Base-by-base conservation (phyloP, 2,113 vertebrate genomes). In the Chaetops frenatus region DNA sequence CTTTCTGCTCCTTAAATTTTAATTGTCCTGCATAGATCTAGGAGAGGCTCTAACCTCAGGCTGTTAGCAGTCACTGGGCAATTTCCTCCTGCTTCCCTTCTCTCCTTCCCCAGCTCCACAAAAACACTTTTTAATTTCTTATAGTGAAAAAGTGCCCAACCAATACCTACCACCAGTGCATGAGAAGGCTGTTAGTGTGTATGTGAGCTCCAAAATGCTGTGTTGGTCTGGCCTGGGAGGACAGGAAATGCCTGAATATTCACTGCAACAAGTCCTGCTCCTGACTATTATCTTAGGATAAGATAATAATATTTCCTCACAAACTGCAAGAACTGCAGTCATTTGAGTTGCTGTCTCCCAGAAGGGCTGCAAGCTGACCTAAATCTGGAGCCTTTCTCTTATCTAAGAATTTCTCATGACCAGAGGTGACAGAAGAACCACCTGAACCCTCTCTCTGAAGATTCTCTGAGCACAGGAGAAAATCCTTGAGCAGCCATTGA, bases 201-300 rank as follows among this genome's bases (percentile, higher is more conserved):
- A 7, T 5, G 2, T 60, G 10, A 29, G 27, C 13, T 81, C 33
- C 38, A 20, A 40, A 40, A 77, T 3, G 4, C 12, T 5, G 0
- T 6, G 5, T 48, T 40, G 3, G 8, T 56, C 31, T 77, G 40
- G 36, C 7, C 19, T 1, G 0, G 19, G 18, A 76, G 14, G 16
- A 29, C 3, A 4, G 38, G 21, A 3, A 3, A 28, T 47, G 10
- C 6, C 18, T 2, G 9, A 19, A 60, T 15, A 36, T 13, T n/a
- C 22, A 10, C n/a, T 10, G 11, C 23, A 83, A 50, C 10, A 16
- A 18, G 9, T 61, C 60, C 22, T 33, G 16, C 19, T 73, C 38
- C 45, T 1, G 1, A 16, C 10, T 1, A 12, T 44, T 65, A 5
- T 20, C 2, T n/a, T n/a, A n/a, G 56, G 0, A 25, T 9, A 8